Base-by-base conservation (phyloP, 2,113 vertebrate species). In the Tetrax tetrax region DNA sequence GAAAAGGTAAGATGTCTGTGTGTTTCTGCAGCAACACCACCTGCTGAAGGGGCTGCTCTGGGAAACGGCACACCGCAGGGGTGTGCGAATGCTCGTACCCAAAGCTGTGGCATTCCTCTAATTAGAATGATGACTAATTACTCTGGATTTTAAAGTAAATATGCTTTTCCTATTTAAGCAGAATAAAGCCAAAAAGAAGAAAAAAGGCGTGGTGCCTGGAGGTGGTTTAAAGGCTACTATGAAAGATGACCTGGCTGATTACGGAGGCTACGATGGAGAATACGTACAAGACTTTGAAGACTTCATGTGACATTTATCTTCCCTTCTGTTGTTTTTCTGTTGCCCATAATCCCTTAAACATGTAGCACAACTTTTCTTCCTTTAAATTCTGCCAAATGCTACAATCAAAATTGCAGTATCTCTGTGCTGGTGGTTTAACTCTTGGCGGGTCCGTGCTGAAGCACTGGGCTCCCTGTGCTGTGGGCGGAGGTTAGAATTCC, bases 101-200 rank as follows among this genome's bases (percentile, higher is more conserved):
- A 3, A 11, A 48, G 56, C 1, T 4, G 35, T 6, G 65, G 60
- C 10, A 0, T 15, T 21, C 2, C 27, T 50, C 35, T n/a, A 5
- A 8, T 18, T 13, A 10, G 20, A 28, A 18, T 8, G 20, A 13
- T 2, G 37, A 47, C 37, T 19, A 18, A 18, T 7, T 3, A 6
- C 50, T 47, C 10, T 6, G 59, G 53, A 3, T 22, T 31, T 38
- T 28, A 2, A 43, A 74, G 43, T 68, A n/a, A 91, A 38, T 3
- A 0, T 38, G 24, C 65, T 74, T 16, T 86, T 70, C 87, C 57
- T 87, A 53, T 86, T 94, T 69, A 94, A 99, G 99, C 99, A 99
- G 98, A 99, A 98, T 97, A 99, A 99, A 98, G 98, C 98, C 98
- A 99, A 99, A 98, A 99, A 99, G 98, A 99, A 99, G 98, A 99